Base-by-base conservation (phyloP, 1,140 invertebrate species). In the Thrips palmi region DNA sequence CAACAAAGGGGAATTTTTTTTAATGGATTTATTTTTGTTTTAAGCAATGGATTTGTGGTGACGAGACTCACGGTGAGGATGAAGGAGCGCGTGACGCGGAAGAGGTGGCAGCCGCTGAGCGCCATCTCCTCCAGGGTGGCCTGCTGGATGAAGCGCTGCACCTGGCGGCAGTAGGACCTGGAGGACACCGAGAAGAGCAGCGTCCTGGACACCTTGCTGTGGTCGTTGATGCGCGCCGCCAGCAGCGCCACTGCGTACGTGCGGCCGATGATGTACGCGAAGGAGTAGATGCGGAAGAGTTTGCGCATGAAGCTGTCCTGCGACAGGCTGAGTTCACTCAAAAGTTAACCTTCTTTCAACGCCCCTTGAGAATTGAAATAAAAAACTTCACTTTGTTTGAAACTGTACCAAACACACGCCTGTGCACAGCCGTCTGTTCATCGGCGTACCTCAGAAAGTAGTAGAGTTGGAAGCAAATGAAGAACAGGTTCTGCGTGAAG, bases 261-360 rank as follows among this genome's bases (percentile, higher is more conserved):
- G 24, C 74, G 58, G 0, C 61, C 49, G 20, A 80, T 51, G 6
- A 79, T 50, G 48, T 70, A 76, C 6, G 67, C 54, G 44, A 80
- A 66, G 0, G 74, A 77, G 45, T 68, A 74, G 41, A 70, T 62
- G 42, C 75, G 77, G 44, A 77, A 78, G 0, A 66, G 42, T 4
- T 60, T 60, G 31, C 68, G 62, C 43, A n/a, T n/a, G n/a, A n/a
- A n/a, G n/a, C n/a, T n/a, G n/a, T n/a, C n/a, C n/a, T 65, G 52
- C 22, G 60, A 46, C 19, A 61, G 62, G 6, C 59, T 56, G 44
- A 68, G 63, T 29, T 59, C 56, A 14, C 69, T 71, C 48, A 52
- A 50, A 41, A 33, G 35, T 33, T 37, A 39, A 40, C n/a, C n/a
- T n/a, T n/a, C n/a, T n/a, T n/a, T n/a, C n/a, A n/a, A n/a, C n/a